Percentiles rank a stretch among this genome's conserved stretches.
Evolutionary conservation across 2,797 vertebrate genomes (phyloP).

Genomic region (Helicolenus hilgendorfi): DNA sequence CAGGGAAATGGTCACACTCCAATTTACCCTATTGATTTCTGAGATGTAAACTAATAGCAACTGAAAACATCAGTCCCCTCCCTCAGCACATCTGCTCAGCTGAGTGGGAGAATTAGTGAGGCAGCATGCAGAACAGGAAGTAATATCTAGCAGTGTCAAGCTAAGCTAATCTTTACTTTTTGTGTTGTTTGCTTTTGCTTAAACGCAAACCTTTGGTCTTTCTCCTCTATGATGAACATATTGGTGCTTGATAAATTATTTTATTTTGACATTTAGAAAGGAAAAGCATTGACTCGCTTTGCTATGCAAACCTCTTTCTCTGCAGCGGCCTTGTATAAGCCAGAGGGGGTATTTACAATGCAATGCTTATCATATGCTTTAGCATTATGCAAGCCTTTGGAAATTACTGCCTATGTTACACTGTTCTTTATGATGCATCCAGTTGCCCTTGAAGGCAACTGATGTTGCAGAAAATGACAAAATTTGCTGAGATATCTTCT

Average conservation of each 20-base stretch:
- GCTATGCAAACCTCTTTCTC: not conserved
- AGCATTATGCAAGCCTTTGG: conserved; percentile 33
- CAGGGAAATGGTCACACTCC: conserved; percentile 45
- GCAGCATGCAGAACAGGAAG: conserved; percentile 13
- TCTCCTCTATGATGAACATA: not conserved
- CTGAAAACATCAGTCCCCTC: not conserved
- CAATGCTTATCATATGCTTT: conserved; percentile 30
- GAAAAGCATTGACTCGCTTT: not conserved
- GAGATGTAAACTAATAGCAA: conserved; percentile 46
- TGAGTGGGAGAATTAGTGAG: conserved; percentile 19
- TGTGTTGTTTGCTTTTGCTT: not conserved
- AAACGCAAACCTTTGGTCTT: not conserved
- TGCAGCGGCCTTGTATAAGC: not conserved
- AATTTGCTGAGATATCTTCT: not conserved
- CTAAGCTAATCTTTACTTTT: not conserved
- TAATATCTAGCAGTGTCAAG: not conserved
- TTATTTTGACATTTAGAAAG: conserved; percentile 6
- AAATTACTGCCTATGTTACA: conserved; percentile 16
- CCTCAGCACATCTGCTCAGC: conserved; percentile 11
- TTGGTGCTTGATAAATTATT: not conserved
- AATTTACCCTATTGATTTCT: conserved; percentile 74
- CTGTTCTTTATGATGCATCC: conserved; percentile 10
- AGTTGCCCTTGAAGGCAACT: conserved; percentile 48
- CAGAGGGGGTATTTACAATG: conserved; percentile 22
- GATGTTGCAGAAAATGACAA: conserved; percentile 45